These are phyloP conservation scores for Lasioglossum marginatum DNA, from an alignment of 2,888 invertebrate genomes.

Conservation along the genomic window DNA sequence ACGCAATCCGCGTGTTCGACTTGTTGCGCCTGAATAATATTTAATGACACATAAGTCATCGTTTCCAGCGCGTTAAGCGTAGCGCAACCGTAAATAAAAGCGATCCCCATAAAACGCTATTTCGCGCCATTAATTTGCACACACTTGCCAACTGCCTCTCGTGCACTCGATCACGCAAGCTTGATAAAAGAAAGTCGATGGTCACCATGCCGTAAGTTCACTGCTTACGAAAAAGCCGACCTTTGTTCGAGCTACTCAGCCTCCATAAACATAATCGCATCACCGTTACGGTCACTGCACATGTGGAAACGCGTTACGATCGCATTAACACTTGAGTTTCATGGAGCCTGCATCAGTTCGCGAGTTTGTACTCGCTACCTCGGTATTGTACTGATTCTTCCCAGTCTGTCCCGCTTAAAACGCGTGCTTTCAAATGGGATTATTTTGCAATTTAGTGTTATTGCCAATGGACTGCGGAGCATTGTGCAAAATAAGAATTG, in stretches of 20 bases:
- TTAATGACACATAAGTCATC: constrained; percentile 55
- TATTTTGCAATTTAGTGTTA: not conserved
- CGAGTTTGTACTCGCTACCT: too few species aligned
- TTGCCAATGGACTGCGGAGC: not conserved
- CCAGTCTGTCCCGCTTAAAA: not conserved
- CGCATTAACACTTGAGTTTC: not conserved
- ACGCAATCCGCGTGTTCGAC: constrained; percentile 35
- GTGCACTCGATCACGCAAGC: constrained; percentile 46
- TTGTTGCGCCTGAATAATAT: constrained; percentile 51
- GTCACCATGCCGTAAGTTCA: not conserved
- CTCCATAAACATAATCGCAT: not conserved
- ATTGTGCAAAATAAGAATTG: not conserved
- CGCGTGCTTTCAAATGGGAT: not conserved
- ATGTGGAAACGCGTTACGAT: constrained; percentile 1
- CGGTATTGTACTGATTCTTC: not conserved
- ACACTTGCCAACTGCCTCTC: constrained; percentile 34
- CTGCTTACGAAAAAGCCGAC: not conserved
- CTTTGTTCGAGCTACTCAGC: not conserved
- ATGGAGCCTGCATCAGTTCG: not conserved
- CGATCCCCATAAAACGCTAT: constrained; percentile 35
- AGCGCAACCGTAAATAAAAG: constrained; percentile 36
- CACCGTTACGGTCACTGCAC: not conserved
- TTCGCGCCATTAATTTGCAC: constrained; percentile 50
- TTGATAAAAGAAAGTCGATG: constrained; percentile 35
- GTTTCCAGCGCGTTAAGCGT: constrained; percentile 44